Evolutionary conservation across 2,797 vertebrate genomes (phyloP), one percentile per base, ranked within the genome.

Genomic region (Pipistrellus kuhlii): DNA sequence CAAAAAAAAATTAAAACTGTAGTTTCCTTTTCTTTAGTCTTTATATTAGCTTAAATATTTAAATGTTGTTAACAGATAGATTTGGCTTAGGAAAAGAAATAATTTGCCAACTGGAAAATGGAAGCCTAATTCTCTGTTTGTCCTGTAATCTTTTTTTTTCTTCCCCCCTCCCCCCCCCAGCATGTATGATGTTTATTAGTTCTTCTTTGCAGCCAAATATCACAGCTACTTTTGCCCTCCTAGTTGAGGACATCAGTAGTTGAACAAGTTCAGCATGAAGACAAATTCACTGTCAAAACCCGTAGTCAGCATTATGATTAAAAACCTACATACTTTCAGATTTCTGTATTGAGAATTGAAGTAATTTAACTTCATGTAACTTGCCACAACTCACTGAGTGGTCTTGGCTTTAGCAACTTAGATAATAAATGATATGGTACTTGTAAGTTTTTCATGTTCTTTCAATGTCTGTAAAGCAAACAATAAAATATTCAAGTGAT

Each of bases 31-130:
- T 85, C 76, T 85, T 86, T 5, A 44, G 57, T 75, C 18, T 30
- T 76, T 64, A 44, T 72, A 14, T 92, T 82, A 88, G 66, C 44
- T 78, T 94, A 82, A 90, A n/a, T 68, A 85, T 68, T 41, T 94
- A 90, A 85, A 53, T 88, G 32, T 82, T 77, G n/a, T 17, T 91
- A 94, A 80, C 30, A 21, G 68, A 59, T 86, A 17, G 25, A 78
- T 69, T 59, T 80, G 38, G 59, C 20, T 41, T 84, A 69, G 72
- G n/a, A 80, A 82, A 48, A 66, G 32, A 88, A 32, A 57, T 25
- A 53, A 14, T 73, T 73, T 78, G 46, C 57, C 53, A 55, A 77
- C 44, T 23, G 62, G 55, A 88, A 68, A 92, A 66, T 77, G 55
- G 71, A 83, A 95, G 38, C 57, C 57, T 82, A 68, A 18, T 78